Evolutionary conservation across 2,888 invertebrate genomes (phyloP).

Genomic region (Megastigmus dorsalis): DNA sequence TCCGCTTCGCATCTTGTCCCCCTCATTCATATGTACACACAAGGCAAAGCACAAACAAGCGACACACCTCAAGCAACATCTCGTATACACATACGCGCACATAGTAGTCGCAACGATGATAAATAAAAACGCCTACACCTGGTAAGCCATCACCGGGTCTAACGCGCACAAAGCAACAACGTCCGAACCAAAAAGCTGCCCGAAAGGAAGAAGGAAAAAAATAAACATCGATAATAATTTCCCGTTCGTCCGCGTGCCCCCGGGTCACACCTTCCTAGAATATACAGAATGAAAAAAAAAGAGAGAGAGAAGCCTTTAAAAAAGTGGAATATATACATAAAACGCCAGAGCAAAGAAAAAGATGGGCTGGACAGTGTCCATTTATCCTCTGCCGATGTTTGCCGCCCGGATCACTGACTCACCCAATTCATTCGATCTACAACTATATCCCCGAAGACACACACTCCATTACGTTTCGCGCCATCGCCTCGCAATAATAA

Average conservation of each 20-base stretch:
- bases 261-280: conserved; percentile 38
- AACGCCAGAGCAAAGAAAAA: conserved; percentile 1
- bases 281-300: neutral
- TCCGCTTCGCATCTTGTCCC: conserved; percentile 21
- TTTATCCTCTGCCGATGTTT: conserved; percentile 22
- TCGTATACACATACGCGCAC: neutral
- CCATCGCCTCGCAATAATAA: conserved; percentile 1
- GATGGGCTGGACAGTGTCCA: conserved; percentile 35
- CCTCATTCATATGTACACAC: neutral
- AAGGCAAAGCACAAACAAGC: neutral
- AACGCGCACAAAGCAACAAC: too few relatives aligned
- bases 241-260: neutral
- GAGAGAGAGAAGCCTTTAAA: neutral
- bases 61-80: conserved; percentile 14
- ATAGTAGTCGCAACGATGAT: neutral
- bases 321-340: conserved; percentile 5
- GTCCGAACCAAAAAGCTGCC: conserved; percentile 6
- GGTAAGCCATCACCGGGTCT: conserved; percentile 3
- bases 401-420: conserved; percentile 15
- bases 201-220: neutral
- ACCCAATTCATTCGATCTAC: neutral
- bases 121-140: conserved; percentile 23
- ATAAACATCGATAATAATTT: conserved; percentile 49
- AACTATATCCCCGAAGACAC: neutral
- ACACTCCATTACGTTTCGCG: conserved; percentile 11